Evolutionary conservation across 2,113 vertebrate genomes (phyloP), one percentile per base, ranked within the genome.

Genomic region (Phrynocephalus versicolor): DNA sequence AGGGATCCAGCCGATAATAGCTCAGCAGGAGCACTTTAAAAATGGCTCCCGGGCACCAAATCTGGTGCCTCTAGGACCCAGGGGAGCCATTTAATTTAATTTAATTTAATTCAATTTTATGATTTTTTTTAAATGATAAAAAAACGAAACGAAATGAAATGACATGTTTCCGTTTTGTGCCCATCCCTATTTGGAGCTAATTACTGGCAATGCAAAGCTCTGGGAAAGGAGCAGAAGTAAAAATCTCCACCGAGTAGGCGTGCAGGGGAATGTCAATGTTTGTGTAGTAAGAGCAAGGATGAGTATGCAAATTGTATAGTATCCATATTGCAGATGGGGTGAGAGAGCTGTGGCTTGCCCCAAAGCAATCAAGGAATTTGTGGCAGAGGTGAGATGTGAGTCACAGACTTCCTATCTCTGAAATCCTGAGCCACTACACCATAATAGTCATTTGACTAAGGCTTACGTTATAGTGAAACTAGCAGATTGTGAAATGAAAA

Each of bases 291-390:
- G 60, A 62, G 60, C 3, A 62, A 62, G 18, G 60, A 62, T 62
- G 60, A 8, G 72, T 41, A 75, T 65, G 30, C 35, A 62, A 45
- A 75, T 33, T 5, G 30, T 83, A 41, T 82, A 41, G 60, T 62
- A 64, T 23, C 6, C 14, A 51, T 65, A 33, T 65, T 57, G 23
- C 64, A 78, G 64, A 30, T 78, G 33, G 51, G 23, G 67, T 69
- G 64, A 85, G 64, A 85, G 62, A 85, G 69, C 30, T 33, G 74
- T 58, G 51, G 83, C 27, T 78, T 85, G 33, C 64, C 75, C 33
- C 25, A 41, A 58, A 51, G 81, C 51, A 33, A 33, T 27, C 41
- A 51, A 64, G 67, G 25, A 19, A 25, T n/a, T 82, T 71, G 12
- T 57, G 45, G 45, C 51, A 57, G 23, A 57, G 73, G n/a, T 14